Evolutionary conservation across 2,888 invertebrate species (phyloP).

Genomic region (Agrilus cyanescens): DNA sequence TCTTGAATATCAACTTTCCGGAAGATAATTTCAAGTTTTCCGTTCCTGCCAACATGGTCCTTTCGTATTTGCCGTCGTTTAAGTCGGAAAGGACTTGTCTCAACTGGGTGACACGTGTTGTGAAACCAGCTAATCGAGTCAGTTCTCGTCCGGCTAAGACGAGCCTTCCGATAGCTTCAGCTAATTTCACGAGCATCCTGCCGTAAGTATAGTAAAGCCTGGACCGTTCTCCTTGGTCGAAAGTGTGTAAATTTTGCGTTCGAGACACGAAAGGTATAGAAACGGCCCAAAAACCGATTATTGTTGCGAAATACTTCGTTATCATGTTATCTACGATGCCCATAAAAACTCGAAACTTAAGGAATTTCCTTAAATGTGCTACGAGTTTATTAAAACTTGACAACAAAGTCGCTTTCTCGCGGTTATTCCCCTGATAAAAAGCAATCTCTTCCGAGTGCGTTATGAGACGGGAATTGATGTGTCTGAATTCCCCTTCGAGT

Average conservation of each 20-base stretch:
- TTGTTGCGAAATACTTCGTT: conserved; percentile 93
- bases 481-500: conserved; percentile 96
- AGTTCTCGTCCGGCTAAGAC: conserved; percentile 92
- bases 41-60: conserved; percentile 51
- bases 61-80: conserved; percentile 58
- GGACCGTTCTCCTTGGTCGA: conserved; percentile 65
- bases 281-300: conserved; percentile 91
- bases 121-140: conserved; percentile 88
- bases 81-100: conserved; percentile 73
- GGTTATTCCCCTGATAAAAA: conserved; percentile 68
- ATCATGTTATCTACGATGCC: conserved; percentile 93
- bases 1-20: conserved; percentile 70
- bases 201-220: conserved; percentile 91
- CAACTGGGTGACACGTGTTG: conserved; percentile 83
- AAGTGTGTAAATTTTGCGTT: conserved; percentile 53
- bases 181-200: conserved; percentile 89
- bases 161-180: conserved; percentile 91
- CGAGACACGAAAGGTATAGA: conserved; percentile 84
- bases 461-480: conserved; percentile 89
- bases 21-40: conserved; percentile 49
- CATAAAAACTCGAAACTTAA: conserved; percentile 82
- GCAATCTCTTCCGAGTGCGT: conserved; percentile 94
- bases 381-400: conserved; percentile 84
- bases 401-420: conserved; percentile 79
- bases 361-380: conserved; percentile 71